phyloP scores from a whole-genome alignment of 2,797 vertebrate genomes.

The Adelosebastes latens region DNA sequence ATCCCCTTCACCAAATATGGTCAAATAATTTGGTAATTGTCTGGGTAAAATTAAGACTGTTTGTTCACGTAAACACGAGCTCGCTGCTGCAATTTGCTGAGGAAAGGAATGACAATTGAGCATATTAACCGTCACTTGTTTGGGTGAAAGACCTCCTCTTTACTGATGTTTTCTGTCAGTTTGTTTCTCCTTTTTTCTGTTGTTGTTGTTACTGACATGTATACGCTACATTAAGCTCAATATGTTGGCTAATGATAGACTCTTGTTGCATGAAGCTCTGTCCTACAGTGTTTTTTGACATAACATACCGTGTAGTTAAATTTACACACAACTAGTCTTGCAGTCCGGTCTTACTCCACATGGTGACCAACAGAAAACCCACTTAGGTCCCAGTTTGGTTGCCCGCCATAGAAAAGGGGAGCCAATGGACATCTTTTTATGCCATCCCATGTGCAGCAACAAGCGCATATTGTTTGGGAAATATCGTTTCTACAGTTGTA shows the following conservation, averaged over 20 bases:
- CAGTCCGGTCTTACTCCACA: neutral
- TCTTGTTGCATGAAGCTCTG: neutral
- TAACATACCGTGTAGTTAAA: neutral
- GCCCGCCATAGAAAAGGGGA: neutral
- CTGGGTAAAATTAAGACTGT: conserved; percentile 39
- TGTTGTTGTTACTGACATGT: neutral
- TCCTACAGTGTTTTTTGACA: neutral
- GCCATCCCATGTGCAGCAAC: neutral
- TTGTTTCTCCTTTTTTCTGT: neutral
- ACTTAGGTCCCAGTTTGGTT: neutral
- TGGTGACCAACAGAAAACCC: neutral
- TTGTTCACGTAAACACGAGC: conserved; percentile 34
- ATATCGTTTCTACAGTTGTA: neutral
- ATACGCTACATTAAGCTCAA: neutral
- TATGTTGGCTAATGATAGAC: neutral
- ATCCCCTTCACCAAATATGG: conserved; percentile 66
- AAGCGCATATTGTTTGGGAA: neutral
- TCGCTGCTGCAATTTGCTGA: conserved; percentile 14
- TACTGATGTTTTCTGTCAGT: neutral
- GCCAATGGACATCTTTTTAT: neutral
- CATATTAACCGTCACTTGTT: conserved; percentile 3
- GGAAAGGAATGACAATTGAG: conserved; percentile 49
- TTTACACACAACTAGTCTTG: neutral
- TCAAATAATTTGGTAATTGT: conserved; percentile 55
- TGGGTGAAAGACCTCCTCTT: conserved; percentile 9